Evolutionary conservation across 2,888 invertebrate genomes (phyloP).

Genomic region (Volucella bombylans): DNA sequence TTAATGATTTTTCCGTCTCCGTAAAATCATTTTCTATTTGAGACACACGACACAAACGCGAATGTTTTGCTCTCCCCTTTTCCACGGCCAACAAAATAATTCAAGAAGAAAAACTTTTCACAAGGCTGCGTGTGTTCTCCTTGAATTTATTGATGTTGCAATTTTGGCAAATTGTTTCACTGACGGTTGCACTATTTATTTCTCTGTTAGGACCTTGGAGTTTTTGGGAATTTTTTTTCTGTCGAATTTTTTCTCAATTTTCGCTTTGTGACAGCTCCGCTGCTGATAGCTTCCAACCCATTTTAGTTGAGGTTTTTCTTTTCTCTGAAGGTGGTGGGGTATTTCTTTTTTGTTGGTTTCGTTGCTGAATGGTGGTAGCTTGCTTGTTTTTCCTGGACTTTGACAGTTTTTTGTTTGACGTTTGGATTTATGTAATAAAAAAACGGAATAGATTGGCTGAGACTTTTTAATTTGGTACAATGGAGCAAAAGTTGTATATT

Average conservation of each 20-base stretch:
- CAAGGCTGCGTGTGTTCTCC: background rate
- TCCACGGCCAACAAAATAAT: background rate
- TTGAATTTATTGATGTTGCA: conserved; percentile 13
- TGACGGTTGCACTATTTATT: conserved; percentile 6
- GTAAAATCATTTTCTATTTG: conserved; percentile 65
- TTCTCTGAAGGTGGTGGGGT: background rate
- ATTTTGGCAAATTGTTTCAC: conserved; percentile 22
- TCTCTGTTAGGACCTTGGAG: conserved; percentile 59
- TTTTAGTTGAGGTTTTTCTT: conserved; percentile 44
- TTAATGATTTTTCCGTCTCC: conserved; percentile 71
- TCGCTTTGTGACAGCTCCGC: conserved; percentile 56
- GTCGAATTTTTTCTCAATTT: conserved; percentile 44
- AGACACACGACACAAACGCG: conserved; percentile 12
- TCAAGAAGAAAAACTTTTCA: background rate
- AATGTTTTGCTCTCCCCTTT: conserved; percentile 6
- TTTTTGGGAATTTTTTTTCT: conserved; percentile 36
- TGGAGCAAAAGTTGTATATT: background rate
- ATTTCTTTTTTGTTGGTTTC: conserved; percentile 10
- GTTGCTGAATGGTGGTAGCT: conserved; percentile 46
- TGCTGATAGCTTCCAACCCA: conserved; percentile 39
- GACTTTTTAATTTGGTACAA: conserved; percentile 38
- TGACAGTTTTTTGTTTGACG: conserved; percentile 40
- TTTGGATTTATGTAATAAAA: background rate
- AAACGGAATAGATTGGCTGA: background rate
- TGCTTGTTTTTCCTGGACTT: conserved; percentile 49